These are phyloP conservation scores for Dynastes maya DNA, from an alignment of 2,888 invertebrate species.

Conservation along the genomic window DNA sequence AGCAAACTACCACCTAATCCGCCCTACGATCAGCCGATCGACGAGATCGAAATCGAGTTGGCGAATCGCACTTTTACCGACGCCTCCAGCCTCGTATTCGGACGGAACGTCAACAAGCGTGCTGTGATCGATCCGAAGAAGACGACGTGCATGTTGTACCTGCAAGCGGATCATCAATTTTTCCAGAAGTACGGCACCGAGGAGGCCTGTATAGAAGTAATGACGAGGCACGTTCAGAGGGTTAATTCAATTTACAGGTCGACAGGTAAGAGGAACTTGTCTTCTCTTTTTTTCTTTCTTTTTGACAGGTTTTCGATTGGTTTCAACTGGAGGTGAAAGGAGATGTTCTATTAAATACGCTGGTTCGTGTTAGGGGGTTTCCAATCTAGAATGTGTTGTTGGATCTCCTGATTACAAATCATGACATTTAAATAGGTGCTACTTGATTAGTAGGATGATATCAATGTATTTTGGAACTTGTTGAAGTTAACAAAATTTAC, in stretches of 20 bases:
- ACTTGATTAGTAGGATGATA: too few species aligned
- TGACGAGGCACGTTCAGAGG: conserved; percentile 94
- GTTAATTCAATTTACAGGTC: conserved; percentile 91
- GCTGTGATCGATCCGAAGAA: conserved; percentile 88
- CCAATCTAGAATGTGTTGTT: too few species aligned
- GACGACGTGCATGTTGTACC: conserved; percentile 94
- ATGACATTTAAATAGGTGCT: too few species aligned
- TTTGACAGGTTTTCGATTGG: background rate
- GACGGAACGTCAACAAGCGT: conserved; percentile 77
- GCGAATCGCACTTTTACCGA: conserved; percentile 64
- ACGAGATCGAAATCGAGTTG: conserved; percentile 65
- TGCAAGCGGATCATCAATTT: conserved; percentile 97
- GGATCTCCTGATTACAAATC: too few species aligned
- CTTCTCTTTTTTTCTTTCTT: conserved; percentile 14
- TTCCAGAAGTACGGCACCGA: conserved; percentile 95
- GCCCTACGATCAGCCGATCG: conserved; percentile 67
- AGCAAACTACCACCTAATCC: conserved; percentile 72
- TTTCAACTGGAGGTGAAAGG: background rate
- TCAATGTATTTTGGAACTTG: too few species aligned
- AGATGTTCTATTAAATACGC: too few species aligned
- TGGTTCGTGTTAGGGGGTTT: too few species aligned
- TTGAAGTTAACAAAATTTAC: too few species aligned
- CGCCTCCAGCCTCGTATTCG: conserved; percentile 71
- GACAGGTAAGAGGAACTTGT: conserved; percentile 76
- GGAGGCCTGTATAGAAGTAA: conserved; percentile 95